Evolutionary conservation across 2,888 invertebrate species (phyloP), one percentile per base, ranked within the genome.

Genomic region (Falcaria lacertinaria): DNA sequence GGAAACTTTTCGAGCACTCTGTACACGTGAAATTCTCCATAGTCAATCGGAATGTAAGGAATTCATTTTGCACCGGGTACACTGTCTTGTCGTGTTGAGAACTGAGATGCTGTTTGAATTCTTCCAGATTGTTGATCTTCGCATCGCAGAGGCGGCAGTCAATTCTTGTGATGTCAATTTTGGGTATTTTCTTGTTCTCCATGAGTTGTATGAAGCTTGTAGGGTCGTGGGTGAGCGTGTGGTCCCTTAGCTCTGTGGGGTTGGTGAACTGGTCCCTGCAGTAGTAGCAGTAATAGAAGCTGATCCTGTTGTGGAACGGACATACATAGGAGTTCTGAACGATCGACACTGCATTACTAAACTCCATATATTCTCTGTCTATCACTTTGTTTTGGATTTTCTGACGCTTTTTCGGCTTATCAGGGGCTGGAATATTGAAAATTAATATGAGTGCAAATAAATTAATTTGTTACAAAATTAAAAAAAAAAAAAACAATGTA

Each of bases 211-310:
- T 72, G 47, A 84, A 83, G 2, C 67, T 42, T 25, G 64, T 64
- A 0, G 87, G 86, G n/a, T 83, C 64, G 49, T 88, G 88, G 0
- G 72, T 60, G 0, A 75, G 34, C 0, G 88, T 88, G 41, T 88
- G 88, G 1, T 79, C 79, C 6, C 87, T 52, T 0, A 89, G 43
- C 43, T 88, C 87, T 0, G 52, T 66, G 0, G 88, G 85, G 32
- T 85, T 81, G 0, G 81, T 83, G 56, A 85, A 88, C 11, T 86
- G 85, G 11, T 84, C 84, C 14, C 77, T 66, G 47, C 88, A 89
- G 32, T 88, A 89, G 15, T 74, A 83, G 39, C 88, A 89, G 32
- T 87, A 88, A 43, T 86, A 87, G 39, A 81, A 82, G 42, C 83
- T 85, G 17, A 84, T 80, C 16, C 83, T 52, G 28, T 80, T 84